Conservation (phyloP, 1,140 invertebrate species). For the Lineus longissimus region DNA sequence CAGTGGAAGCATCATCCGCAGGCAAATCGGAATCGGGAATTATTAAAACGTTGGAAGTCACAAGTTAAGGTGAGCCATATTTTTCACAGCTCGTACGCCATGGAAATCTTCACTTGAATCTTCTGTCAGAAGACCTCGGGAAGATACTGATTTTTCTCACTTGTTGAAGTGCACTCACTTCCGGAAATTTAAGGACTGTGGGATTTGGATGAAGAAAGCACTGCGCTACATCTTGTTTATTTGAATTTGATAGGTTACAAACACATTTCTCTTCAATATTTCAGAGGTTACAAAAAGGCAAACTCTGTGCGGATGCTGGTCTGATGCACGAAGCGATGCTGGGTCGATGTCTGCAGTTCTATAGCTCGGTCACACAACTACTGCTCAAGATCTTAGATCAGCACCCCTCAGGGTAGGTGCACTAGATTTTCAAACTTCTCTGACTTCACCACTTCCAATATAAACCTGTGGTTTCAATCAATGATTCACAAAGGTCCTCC, state of each 20-base stretch:
- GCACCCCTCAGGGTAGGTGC: constrained; percentile 32
- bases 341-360: constrained; percentile 77
- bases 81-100: background rate
- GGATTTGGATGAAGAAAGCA: too few species aligned
- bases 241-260: background rate
- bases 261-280: constrained; percentile 11
- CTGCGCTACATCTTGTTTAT: too few species aligned
- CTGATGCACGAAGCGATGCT: constrained; percentile 78
- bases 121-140: background rate
- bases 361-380: constrained; percentile 77
- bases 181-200: too few species aligned
- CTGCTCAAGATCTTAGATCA: constrained; percentile 57
- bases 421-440: too few species aligned
- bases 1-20: constrained; percentile 77
- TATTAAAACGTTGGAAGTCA: constrained; percentile 80
- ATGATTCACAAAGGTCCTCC: too few species aligned
- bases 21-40: constrained; percentile 72
- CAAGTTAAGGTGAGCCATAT: constrained; percentile 61
- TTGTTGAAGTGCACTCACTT: background rate
- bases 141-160: background rate
- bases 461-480: too few species aligned
- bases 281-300: constrained; percentile 59
- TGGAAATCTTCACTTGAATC: background rate
- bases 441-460: too few species aligned
- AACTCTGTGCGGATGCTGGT: constrained; percentile 82